phyloP scores from a whole-genome alignment of 2,888 invertebrate genomes.

The Galerucella nymphaeae region DNA sequence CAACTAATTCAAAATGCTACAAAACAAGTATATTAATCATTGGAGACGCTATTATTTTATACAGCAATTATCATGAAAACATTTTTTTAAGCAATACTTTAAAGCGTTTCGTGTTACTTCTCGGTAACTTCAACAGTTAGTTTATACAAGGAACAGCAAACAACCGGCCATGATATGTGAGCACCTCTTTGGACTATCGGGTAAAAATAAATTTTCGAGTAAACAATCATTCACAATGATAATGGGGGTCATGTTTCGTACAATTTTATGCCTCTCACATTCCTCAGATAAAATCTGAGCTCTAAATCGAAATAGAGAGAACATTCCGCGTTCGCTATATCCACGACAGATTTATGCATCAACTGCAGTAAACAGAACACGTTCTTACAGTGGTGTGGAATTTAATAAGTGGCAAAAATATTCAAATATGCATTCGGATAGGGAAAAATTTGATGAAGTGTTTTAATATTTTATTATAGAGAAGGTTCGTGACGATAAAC shows the following conservation, averaged over 20 bases:
- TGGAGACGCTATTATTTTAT: too few species aligned
- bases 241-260: constrained; percentile 46
- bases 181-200: constrained; percentile 19
- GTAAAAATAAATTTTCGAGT: constrained; percentile 44
- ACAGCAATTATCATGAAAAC: too few species aligned
- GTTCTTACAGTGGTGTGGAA: too few species aligned
- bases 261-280: constrained; percentile 49
- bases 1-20: too few species aligned
- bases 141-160: neutral
- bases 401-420: too few species aligned
- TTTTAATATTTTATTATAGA: neutral
- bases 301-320: too few species aligned
- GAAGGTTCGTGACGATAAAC: neutral
- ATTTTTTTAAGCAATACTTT: too few species aligned
- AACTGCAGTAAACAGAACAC: too few species aligned
- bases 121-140: neutral
- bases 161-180: neutral
- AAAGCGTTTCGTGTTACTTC: neutral
- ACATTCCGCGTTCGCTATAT: too few species aligned
- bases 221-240: constrained; percentile 47
- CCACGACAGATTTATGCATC: too few species aligned
- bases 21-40: too few species aligned
- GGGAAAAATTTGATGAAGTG: constrained; percentile 26
- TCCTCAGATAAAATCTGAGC: constrained; percentile 51
- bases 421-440: too few species aligned